Evolutionary conservation across 2,888 invertebrate genomes (phyloP).

Genomic region (Ernsta delagoae): DNA sequence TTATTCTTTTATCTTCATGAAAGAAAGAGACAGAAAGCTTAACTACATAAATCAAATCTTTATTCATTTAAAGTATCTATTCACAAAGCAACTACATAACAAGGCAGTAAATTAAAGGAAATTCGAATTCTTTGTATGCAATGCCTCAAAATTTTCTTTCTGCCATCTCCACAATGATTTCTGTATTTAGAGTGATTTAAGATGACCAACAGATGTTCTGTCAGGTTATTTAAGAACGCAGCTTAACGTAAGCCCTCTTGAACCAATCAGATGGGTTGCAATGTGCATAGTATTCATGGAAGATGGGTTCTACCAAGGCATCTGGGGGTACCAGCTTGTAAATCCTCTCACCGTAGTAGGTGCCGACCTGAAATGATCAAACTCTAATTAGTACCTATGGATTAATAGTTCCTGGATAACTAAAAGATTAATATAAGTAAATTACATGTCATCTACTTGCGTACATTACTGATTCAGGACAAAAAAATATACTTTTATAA

Average conservation of each 20-base stretch:
- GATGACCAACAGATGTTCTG: no score
- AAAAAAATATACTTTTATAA: no score
- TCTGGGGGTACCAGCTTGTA: slow-evolving; percentile 89
- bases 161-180: background rate
- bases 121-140: background rate
- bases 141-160: slow-evolving; percentile 1
- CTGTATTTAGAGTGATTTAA: no score
- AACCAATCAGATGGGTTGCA: slow-evolving; percentile 76
- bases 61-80: slow-evolving; percentile 27
- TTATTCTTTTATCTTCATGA: no score
- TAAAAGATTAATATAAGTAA: no score
- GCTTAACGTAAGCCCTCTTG: slow-evolving; percentile 80
- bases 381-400: no score
- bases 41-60: slow-evolving; percentile 26
- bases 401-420: no score
- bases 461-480: no score
- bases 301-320: slow-evolving; percentile 86
- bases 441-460: no score
- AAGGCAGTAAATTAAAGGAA: slow-evolving; percentile 32
- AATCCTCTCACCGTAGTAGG: slow-evolving; percentile 93
- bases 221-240: slow-evolving; percentile 75
- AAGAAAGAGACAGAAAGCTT: no score
- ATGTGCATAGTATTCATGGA: slow-evolving; percentile 91
- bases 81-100: slow-evolving; percentile 39
- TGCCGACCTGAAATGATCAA: slow-evolving; percentile 86